These are phyloP conservation scores for Origma solitaria DNA, from an alignment of 2,113 vertebrate species.

Conservation along the genomic window DNA sequence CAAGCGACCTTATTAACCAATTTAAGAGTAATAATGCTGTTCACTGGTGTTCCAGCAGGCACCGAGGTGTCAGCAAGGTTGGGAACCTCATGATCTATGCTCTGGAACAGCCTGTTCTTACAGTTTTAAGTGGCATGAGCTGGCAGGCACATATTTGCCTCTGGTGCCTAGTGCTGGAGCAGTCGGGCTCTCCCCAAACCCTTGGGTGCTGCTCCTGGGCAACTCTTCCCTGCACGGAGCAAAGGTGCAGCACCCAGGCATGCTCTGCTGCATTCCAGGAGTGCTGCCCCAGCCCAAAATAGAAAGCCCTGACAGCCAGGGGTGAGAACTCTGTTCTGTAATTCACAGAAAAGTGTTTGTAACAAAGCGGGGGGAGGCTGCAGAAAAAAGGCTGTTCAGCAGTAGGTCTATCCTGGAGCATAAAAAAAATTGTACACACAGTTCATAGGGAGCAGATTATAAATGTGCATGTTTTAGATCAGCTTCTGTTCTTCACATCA, in stretches of 20 bases:
- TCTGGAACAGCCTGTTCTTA: constrained; percentile 26
- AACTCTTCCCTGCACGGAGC: background rate
- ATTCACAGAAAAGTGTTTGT: background rate
- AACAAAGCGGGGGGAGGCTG: background rate
- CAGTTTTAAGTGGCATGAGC: background rate
- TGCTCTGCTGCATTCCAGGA: constrained; percentile 40
- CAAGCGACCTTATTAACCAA: background rate
- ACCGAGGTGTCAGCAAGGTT: background rate
- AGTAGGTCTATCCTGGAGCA: background rate
- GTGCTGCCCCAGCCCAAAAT: background rate
- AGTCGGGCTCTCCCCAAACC: background rate
- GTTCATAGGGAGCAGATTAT: background rate
- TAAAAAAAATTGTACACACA: background rate
- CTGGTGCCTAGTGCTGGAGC: background rate
- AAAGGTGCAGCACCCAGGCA: background rate
- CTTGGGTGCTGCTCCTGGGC: background rate
- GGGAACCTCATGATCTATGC: background rate
- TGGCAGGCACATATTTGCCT: background rate
- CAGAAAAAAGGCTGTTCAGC: background rate
- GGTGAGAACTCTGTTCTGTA: background rate
- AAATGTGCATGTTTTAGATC: background rate
- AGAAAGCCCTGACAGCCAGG: background rate
- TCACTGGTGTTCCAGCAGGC: background rate
- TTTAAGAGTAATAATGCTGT: background rate
- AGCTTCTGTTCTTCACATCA: background rate